phyloP scores from a whole-genome alignment of 2,888 invertebrate genomes.

The Drosophila austrosaltans region DNA sequence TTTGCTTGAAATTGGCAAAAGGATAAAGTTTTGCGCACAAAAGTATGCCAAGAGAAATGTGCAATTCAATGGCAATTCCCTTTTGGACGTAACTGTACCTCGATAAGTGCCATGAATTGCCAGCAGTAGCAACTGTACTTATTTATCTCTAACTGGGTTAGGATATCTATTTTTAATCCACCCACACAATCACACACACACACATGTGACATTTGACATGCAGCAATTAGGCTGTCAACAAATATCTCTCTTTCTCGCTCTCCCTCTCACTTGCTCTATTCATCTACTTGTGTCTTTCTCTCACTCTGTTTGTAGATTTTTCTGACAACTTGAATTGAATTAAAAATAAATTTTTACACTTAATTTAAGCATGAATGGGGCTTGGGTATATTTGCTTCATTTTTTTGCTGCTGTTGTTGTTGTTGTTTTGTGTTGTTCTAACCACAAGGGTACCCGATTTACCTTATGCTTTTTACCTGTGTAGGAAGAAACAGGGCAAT shows the following conservation, averaged over 20 bases:
- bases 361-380: constrained; percentile 47
- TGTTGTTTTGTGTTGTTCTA: constrained; percentile 15
- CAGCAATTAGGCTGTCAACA: constrained; percentile 66
- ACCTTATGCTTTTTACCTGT: constrained; percentile 45
- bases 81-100: constrained; percentile 9
- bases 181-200: constrained; percentile 1
- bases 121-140: constrained; percentile 11
- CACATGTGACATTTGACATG: constrained; percentile 57
- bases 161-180: constrained; percentile 34
- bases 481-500: constrained; percentile 44
- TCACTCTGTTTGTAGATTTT: constrained; percentile 10
- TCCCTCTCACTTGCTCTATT: not conserved
- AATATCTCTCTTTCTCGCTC: constrained; percentile 19
- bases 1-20: constrained; percentile 44
- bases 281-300: not conserved
- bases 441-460: constrained; percentile 33
- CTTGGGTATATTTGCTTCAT: not conserved
- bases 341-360: constrained; percentile 65
- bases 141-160: not conserved
- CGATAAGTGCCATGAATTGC: not conserved
- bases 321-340: constrained; percentile 55
- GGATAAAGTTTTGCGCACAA: not conserved
- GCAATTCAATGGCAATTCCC: not conserved
- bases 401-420: not conserved
- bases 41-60: not conserved